Base-by-base conservation (phyloP, 2,113 vertebrate genomes). In the Sigmodon hispidus region DNA sequence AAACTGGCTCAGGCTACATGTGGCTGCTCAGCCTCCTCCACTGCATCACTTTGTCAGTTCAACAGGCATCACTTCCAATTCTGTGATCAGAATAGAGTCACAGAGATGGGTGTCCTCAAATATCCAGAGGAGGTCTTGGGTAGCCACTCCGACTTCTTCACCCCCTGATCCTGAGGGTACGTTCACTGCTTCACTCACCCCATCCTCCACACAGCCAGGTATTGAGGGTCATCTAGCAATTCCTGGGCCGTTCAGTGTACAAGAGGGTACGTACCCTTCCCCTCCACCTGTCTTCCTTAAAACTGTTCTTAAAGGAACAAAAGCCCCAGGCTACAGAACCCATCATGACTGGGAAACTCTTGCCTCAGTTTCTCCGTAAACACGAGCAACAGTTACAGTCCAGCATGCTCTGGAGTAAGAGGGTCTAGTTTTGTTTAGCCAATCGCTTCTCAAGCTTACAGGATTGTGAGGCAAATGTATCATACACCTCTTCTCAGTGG, bases 161-260 rank as follows among this genome's bases (percentile, higher is more conserved):
- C 5, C 2, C 7, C 7, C 83, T 63, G 1, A 16, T 15, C 6
- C n/a, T 16, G 26, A 3, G 22, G 50, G 11, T 9, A 22, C 6
- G 4, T 4, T 26, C 8, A 1, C 57, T 36, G 22, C 57, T 70
- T 34, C 16, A 7, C 4, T 48, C 26, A 26, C 0, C 1, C 10
- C 15, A 24, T 1, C 4, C 34, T 1, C 17, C 7, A 4, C 1
- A 43, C 22, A 57, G 21, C 67, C 10, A 13, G 0, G 2, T 8
- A 57, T 10, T 12, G n/a, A 19, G 21, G 7, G 0, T 43, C 75
- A 21, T 5, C 3, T 1, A 5, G 7, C 21, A 0, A 59, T 4
- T 19, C 45, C 26, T 34, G 31, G 11, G 12, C 48, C 4, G 0
- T 40, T 31, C 9, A 22, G 15, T 31, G 34, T 3, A 1, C 3